phyloP scores from a whole-genome alignment of 2,888 invertebrate species.

The Himalopsyche japonica region DNA sequence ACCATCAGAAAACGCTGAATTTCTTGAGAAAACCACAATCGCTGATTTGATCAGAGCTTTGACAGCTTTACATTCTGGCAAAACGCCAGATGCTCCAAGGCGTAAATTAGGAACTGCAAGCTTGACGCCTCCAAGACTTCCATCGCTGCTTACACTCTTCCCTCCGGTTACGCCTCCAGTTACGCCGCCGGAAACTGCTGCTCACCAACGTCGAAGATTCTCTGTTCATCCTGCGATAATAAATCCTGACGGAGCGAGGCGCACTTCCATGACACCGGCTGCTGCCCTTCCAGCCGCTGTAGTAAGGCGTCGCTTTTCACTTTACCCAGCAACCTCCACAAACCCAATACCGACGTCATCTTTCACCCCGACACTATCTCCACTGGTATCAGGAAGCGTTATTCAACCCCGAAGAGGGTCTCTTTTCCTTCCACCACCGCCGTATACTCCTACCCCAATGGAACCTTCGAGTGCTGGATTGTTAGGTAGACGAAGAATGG shows the following conservation, averaged over 20 bases:
- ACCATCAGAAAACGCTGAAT: slow-evolving; percentile 58
- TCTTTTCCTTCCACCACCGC: slow-evolving; percentile 53
- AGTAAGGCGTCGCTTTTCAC: slow-evolving; percentile 38
- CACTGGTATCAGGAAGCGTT: slow-evolving; percentile 56
- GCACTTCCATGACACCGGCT: slow-evolving; percentile 46
- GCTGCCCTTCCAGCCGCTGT: slow-evolving; percentile 46
- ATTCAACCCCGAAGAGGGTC: slow-evolving; percentile 54
- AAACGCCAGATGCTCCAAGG: slow-evolving; percentile 48
- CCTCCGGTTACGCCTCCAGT: slow-evolving; percentile 47
- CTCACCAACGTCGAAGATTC: slow-evolving; percentile 49
- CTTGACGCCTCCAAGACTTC: slow-evolving; percentile 54
- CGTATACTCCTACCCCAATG: slow-evolving; percentile 45
- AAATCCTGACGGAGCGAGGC: slow-evolving; percentile 12
- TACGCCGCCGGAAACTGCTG: slow-evolving; percentile 29
- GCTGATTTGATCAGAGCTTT: slow-evolving; percentile 80
- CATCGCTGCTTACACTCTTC: slow-evolving; percentile 55
- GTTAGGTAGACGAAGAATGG: slow-evolving; percentile 16
- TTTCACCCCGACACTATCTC: slow-evolving; percentile 56
- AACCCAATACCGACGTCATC: slow-evolving; percentile 49
- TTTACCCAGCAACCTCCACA: slow-evolving; percentile 49
- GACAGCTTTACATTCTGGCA: slow-evolving; percentile 66
- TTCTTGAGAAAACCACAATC: slow-evolving; percentile 80
- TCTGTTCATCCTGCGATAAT: slow-evolving; percentile 50
- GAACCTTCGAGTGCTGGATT: slow-evolving; percentile 6
- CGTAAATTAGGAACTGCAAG: slow-evolving; percentile 61